A percentile compares a stretch with the other conserved stretches of the same genome.
Evolutionary conservation across 2,888 invertebrate species (phyloP).

Genomic region (Molorchus minor): DNA sequence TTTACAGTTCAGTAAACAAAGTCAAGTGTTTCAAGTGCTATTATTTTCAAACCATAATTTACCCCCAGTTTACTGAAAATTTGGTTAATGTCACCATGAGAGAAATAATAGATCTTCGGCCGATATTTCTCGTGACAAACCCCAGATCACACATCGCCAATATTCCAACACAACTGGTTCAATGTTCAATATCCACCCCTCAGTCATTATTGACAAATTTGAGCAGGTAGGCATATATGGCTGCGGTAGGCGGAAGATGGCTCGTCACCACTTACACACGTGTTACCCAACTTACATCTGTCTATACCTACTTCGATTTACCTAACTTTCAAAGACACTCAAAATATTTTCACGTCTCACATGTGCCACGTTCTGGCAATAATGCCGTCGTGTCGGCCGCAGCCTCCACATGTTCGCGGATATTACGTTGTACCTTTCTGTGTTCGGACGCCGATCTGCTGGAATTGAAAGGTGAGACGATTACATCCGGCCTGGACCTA

Average conservation of each 20-base stretch:
- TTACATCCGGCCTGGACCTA: constrained; percentile 15
- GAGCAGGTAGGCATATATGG: constrained; percentile 28
- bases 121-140: no score
- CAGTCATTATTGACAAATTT: constrained; percentile 13
- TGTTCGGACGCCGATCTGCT: constrained; percentile 5
- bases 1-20: no score
- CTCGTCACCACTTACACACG: constrained; percentile 48
- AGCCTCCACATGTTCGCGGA: constrained; percentile 24
- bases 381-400: constrained; percentile 16
- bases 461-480: neutral
- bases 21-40: no score
- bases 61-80: no score
- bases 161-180: constrained; percentile 11
- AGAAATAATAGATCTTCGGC: no score
- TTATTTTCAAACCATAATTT: no score
- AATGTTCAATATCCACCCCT: neutral
- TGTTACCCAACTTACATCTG: constrained; percentile 48
- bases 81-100: no score
- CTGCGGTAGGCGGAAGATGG: constrained; percentile 45
- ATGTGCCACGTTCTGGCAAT: constrained; percentile 39
- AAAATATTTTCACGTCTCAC: constrained; percentile 48
- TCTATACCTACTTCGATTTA: constrained; percentile 42
- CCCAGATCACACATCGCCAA: no score
- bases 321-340: constrained; percentile 38
- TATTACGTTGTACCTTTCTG: constrained; percentile 15